Evolutionary conservation across 2,888 invertebrate genomes (phyloP).

Genomic region (Drosophila demipolita): DNA sequence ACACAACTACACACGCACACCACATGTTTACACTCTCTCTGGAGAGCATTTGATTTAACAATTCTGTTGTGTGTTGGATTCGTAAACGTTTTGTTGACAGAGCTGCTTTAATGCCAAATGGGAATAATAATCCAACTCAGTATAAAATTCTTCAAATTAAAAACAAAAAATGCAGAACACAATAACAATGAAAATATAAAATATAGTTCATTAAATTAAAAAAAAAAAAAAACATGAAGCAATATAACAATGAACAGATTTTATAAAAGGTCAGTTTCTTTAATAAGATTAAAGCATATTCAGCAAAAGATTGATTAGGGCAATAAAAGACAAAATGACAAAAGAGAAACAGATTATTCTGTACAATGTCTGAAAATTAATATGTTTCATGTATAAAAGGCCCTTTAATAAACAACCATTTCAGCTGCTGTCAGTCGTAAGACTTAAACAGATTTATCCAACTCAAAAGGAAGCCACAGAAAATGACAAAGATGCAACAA

Average conservation of each 20-base stretch:
- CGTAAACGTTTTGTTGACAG: slow-evolving; percentile 16
- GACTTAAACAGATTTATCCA: slow-evolving; percentile 44
- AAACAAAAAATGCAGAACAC: background rate
- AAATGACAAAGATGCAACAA: slow-evolving; percentile 33
- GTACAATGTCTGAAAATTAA: background rate
- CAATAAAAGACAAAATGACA: slow-evolving; percentile 1
- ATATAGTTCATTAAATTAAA: no score
- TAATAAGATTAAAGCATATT: slow-evolving; percentile 10
- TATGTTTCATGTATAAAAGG: slow-evolving; percentile 2
- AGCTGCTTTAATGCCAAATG: background rate
- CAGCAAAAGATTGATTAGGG: slow-evolving; percentile 7
- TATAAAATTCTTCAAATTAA: background rate
- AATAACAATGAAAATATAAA: background rate
- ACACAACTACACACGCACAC: background rate
- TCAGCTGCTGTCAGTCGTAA: slow-evolving; percentile 40
- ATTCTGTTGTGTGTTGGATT: slow-evolving; percentile 24
- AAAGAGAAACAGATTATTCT: slow-evolving; percentile 8
- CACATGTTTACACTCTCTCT: slow-evolving; percentile 1
- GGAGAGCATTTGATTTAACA: slow-evolving; percentile 24
- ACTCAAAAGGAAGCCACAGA: slow-evolving; percentile 19
- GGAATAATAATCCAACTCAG: background rate
- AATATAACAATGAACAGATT: no score
- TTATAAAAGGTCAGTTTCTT: background rate
- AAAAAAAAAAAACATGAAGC: background rate
- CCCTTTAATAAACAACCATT: slow-evolving; percentile 35